phyloP scores from a whole-genome alignment of 2,113 vertebrate genomes.

The Takifugu bimaculatus region DNA sequence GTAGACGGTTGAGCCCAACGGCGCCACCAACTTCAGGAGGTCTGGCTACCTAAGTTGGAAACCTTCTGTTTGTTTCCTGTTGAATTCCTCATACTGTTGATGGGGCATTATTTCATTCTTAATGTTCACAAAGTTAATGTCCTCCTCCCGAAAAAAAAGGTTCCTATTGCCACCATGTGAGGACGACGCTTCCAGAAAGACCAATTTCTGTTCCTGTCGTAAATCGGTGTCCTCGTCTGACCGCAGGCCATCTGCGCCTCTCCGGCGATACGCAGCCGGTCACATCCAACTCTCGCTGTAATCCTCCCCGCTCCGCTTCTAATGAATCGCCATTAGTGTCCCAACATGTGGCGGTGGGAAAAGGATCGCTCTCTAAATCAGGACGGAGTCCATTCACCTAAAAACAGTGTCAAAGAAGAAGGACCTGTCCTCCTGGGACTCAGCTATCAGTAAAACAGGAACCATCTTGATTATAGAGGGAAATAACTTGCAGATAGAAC shows the following conservation, averaged over 20 bases:
- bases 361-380: slow-evolving; percentile 35
- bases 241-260: slow-evolving; percentile 26
- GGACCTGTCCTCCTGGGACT: too few relatives aligned
- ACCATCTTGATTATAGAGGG: too few relatives aligned
- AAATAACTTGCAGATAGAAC: too few relatives aligned
- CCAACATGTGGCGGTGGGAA: background rate
- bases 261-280: slow-evolving; percentile 11
- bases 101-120: too few relatives aligned
- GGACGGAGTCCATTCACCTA: slow-evolving; percentile 35
- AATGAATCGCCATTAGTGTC: slow-evolving; percentile 32
- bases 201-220: slow-evolving; percentile 16
- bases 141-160: slow-evolving; percentile 18
- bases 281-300: slow-evolving; percentile 24
- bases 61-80: too few relatives aligned
- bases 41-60: too few relatives aligned
- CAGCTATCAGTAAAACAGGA: too few relatives aligned
- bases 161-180: background rate
- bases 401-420: background rate
- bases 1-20: too few relatives aligned
- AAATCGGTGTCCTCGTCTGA: slow-evolving; percentile 2
- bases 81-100: too few relatives aligned
- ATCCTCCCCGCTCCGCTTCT: slow-evolving; percentile 17
- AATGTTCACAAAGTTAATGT: slow-evolving; percentile 6
- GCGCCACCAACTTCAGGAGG: too few relatives aligned
- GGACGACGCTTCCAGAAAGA: slow-evolving; percentile 3